Base-by-base conservation (phyloP, 2,113 vertebrate genomes). In the Amphiprion percula region DNA sequence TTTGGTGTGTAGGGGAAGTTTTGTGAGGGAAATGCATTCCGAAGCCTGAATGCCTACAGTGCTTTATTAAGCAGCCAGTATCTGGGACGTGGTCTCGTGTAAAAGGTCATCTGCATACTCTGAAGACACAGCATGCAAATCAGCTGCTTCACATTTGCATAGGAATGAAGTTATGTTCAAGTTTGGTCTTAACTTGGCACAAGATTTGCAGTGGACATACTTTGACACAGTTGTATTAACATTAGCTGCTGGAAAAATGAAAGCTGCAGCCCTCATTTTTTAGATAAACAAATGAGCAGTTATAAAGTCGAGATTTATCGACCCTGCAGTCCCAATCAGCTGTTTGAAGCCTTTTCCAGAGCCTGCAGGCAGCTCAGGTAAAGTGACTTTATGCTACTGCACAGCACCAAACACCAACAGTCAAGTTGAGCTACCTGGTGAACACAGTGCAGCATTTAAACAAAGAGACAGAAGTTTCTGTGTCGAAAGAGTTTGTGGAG, bases 61-160 rank as follows among this genome's bases (percentile, higher is more conserved):
- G 64, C 72, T 73, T 84, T 77, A 81, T 79, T 85, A 82, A 83
- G 72, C 46, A 16, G n/a, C 10, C 4, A 0, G 67, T 46, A 83
- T 87, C 82, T 84, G 81, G 87, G 79, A 71, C 72, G 60, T 24
- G 54, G 74, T 76, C 69, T 52, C 39, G 12, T 60, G 19, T 44
- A 77, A 89, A 90, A 90, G 81, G 88, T 84, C 83, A 84, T 79
- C 75, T 71, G 69, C 81, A 80, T 53, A 67, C 73, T 79, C 71
- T 74, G 17, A 68, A 88, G 76, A 84, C 44, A 74, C 68, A 62
- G 59, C 68, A 76, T 82, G 82, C 52, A 90, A 72, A 88, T 88
- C 39, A 56, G 14, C 47, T 77, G 68, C 46, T 59, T 59, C 39
- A 2, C 9, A 80, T 87, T 72, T 87, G 58, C 83, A 81, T 70